Evolutionary conservation across 1,140 invertebrate genomes (phyloP).

Genomic region (Pemphigus obesinymphae): DNA sequence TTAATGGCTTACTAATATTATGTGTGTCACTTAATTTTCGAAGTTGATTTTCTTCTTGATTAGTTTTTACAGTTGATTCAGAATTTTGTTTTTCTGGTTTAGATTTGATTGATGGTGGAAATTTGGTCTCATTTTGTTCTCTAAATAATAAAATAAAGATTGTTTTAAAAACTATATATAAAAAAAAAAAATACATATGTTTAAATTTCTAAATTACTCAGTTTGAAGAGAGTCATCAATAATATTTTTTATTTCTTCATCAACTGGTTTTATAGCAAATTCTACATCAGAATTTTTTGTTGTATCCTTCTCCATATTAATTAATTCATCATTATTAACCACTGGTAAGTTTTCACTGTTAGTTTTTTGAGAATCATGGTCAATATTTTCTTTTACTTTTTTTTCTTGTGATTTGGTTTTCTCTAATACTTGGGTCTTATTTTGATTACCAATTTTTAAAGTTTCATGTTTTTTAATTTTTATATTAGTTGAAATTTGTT

Average conservation of each 20-base stretch:
- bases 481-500: background rate
- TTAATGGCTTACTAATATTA: constrained; percentile 16
- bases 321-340: background rate
- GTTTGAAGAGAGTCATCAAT: background rate
- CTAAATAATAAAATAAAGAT: background rate
- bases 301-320: background rate
- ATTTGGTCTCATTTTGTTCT: background rate
- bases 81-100: constrained; percentile 41
- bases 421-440: constrained; percentile 9
- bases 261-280: background rate
- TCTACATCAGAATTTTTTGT: background rate
- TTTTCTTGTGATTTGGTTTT: background rate
- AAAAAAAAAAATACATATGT: background rate
- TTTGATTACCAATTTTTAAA: constrained; percentile 8
- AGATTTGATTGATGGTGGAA: background rate
- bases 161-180: background rate
- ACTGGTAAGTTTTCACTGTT: background rate
- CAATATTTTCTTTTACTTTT: constrained; percentile 23
- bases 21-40: constrained; percentile 13
- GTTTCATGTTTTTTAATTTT: background rate
- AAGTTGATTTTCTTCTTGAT: constrained; percentile 53
- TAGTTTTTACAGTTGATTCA: constrained; percentile 49
- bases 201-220: background rate
- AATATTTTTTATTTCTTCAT: background rate
- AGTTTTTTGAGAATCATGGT: constrained; percentile 6